Evolutionary conservation across 92 coral and sea anemone genomes (phyloP).

Genomic region (Phenganax subtilis): DNA sequence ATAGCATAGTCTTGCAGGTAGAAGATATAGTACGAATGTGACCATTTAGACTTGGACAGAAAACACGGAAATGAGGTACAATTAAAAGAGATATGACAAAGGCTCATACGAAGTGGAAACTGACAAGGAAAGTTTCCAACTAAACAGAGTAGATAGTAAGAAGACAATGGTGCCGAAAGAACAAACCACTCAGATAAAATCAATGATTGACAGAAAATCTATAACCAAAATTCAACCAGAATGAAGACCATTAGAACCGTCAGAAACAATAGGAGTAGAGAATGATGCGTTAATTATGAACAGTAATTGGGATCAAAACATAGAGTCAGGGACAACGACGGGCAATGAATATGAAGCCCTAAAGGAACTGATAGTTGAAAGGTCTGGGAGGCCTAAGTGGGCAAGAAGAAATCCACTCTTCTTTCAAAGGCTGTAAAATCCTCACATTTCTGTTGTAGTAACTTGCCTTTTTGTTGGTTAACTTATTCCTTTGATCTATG

Average conservation of each 20-base stretch:
- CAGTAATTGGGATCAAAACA: neutral
- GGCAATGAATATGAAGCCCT: too few species aligned
- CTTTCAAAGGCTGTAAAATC: conserved; percentile 1
- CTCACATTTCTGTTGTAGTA: conserved; percentile 37
- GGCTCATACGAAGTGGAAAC: conserved; percentile 41
- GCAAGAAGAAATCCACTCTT: neutral
- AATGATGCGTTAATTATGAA: neutral
- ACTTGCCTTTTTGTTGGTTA: conserved; percentile 33
- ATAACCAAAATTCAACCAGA: conserved; percentile 10
- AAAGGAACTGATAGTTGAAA: neutral
- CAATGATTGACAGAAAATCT: neutral
- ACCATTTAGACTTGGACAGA: conserved; percentile 45
- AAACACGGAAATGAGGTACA: conserved; percentile 35
- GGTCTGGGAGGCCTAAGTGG: neutral
- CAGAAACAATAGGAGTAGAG: neutral
- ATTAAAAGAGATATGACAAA: conserved; percentile 41
- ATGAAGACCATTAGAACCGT: conserved; percentile 5
- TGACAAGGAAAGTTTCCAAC: conserved; percentile 34
- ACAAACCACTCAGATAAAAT: neutral
- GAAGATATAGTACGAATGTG: conserved; percentile 37
- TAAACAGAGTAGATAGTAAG: conserved; percentile 41
- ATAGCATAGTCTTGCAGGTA: conserved; percentile 13
- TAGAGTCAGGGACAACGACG: neutral
- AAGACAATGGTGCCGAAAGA: conserved; percentile 4
- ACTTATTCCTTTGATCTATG: conserved; percentile 26